Conservation (phyloP, 2,888 invertebrate genomes). For the Pomacea canaliculata region DNA sequence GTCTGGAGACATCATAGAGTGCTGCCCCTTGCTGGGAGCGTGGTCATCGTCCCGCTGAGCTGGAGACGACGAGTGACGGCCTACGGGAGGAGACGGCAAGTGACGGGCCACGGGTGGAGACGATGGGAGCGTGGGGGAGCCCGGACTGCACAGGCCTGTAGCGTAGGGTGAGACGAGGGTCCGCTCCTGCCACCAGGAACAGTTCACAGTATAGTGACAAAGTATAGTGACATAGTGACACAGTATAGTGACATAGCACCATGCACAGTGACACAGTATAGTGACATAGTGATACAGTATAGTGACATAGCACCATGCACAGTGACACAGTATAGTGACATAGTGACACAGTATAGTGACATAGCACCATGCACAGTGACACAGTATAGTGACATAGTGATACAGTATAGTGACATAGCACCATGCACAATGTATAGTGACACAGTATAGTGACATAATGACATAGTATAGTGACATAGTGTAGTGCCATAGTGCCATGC, state of each 20-base stretch:
- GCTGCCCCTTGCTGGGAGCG: background rate
- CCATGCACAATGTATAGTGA: background rate
- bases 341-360: no score
- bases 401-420: background rate
- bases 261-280: background rate
- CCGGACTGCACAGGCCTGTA: conserved; percentile 12
- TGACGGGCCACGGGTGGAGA: conserved; percentile 1
- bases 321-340: no score
- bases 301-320: no score
- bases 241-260: background rate
- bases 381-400: background rate
- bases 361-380: no score
- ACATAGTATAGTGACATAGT: no score
- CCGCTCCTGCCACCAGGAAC: conserved; percentile 9
- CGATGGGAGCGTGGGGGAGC: background rate
- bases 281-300: no score
- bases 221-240: background rate
- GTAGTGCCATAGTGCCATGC: no score
- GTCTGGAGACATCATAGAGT: background rate
- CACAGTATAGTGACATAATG: background rate
- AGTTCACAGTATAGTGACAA: background rate
- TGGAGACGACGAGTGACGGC: background rate
- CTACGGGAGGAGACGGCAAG: background rate
- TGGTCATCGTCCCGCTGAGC: background rate
- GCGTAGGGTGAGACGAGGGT: conserved; percentile 5